Base-by-base conservation (phyloP, 2,113 vertebrate genomes). In the Cyprinus carpio region DNA sequence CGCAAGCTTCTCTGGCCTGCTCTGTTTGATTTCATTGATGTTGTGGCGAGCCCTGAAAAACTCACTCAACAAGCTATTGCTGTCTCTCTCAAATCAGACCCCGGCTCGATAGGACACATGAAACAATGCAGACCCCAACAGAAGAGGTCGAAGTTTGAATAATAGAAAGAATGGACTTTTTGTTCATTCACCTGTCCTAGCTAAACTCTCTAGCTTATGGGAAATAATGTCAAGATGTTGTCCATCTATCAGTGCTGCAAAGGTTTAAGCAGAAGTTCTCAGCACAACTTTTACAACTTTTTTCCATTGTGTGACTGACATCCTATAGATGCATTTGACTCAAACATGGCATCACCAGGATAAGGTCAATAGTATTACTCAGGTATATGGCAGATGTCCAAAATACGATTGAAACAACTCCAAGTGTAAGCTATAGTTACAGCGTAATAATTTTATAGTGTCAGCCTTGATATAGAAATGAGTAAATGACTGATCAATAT, bases 21-120 rank as follows among this genome's bases (percentile, higher is more conserved):
- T 84, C 51, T 27, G 85, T 88, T 84, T 85, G 84, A 88, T 83
- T 74, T 85, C 83, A 83, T 60, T 83, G 85, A 79, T 25, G 75
- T 74, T 62, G 51, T n/a, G 71, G 54, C 82, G 18, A 58, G 27
- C 29, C 65, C 43, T 51, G 86, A 86, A 86, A 87, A 88, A 82
- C 79, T 77, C 85, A 82, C 89, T 91, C 78, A 84, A 75, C 51
- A 71, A 87, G 87, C 89, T 65, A 92, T 92, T 93, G 93, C 93
- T 81, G 51, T 84, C 83, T 87, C 82, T 74, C 89, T 90, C 92
- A 93, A 89, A 86, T 87, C 88, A 85, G 86, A 92, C 89, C 88
- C 67, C 51, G 89, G 88, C 92, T 95, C 93, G 93, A 93, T 91
- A 92, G 90, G 91, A 92, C 90, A 90, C 84, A 62, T 91, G 92